Percentiles rank a stretch among this genome's conserved stretches.
phyloP scores from a whole-genome alignment of 2,113 vertebrate species.

The Aptenodytes patagonicus region DNA sequence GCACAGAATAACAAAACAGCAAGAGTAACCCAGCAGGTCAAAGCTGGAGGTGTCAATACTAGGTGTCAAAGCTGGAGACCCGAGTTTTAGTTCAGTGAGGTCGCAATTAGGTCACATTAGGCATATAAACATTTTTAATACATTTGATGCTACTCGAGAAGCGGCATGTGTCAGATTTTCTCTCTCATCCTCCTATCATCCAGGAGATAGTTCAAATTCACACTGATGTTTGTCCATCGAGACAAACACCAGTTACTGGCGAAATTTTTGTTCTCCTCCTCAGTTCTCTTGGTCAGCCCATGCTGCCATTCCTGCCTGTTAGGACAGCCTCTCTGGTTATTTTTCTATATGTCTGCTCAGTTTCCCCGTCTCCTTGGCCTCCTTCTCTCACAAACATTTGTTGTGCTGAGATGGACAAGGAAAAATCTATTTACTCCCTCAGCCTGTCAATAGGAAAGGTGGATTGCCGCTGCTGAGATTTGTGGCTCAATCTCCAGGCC shows the following conservation, averaged over 20 bases:
- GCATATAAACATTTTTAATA: background rate
- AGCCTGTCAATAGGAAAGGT: background rate
- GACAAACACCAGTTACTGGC: background rate
- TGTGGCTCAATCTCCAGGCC: background rate
- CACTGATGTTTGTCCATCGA: background rate
- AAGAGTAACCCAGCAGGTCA: background rate
- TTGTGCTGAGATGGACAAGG: background rate
- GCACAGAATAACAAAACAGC: background rate
- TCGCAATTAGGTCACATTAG: background rate
- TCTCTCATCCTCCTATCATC: background rate
- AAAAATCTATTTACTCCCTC: background rate
- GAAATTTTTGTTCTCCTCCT: background rate
- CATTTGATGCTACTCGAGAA: background rate
- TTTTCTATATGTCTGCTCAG: background rate
- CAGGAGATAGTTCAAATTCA: background rate
- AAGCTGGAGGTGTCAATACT: background rate
- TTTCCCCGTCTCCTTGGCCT: background rate
- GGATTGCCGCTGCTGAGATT: background rate
- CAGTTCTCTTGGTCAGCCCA: background rate
- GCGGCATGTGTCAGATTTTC: background rate
- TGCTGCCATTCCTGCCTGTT: background rate
- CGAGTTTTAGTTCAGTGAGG: background rate
- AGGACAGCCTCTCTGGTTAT: background rate
- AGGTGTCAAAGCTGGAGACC: background rate
- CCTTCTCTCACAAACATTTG: background rate